phyloP scores from a whole-genome alignment of 2,888 invertebrate species.

The Pantelozetes paolii region DNA sequence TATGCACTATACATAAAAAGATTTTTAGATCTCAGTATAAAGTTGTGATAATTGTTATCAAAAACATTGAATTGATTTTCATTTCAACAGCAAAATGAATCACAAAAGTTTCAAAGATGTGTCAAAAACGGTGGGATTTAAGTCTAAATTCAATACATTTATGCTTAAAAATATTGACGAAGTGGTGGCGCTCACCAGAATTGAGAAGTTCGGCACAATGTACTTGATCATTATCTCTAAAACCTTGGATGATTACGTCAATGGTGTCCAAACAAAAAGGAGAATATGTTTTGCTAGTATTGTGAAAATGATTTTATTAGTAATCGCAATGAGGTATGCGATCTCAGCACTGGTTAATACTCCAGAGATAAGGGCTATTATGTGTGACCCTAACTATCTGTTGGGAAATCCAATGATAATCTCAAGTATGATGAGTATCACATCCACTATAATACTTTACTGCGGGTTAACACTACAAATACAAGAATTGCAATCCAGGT shows the following conservation, averaged over 20 bases:
- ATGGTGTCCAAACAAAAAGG: too few species aligned
- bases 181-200: constrained; percentile 56
- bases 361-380: background rate
- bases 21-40: too few species aligned
- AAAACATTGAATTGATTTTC: too few species aligned
- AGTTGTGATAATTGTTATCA: too few species aligned
- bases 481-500: background rate
- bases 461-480: background rate
- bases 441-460: background rate
- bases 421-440: background rate
- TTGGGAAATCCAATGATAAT: background rate
- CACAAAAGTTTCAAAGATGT: too few species aligned
- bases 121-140: too few species aligned
- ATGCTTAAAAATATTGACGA: constrained; percentile 59
- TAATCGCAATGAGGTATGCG: background rate
- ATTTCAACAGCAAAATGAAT: too few species aligned
- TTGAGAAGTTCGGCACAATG: too few species aligned
- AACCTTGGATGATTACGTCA: too few species aligned
- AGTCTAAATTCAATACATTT: constrained; percentile 56
- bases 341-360: background rate
- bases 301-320: background rate
- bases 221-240: too few species aligned
- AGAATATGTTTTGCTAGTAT: too few species aligned
- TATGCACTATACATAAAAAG: too few species aligned
- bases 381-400: background rate